Percentiles rank a stretch among this genome's conserved stretches.
Conservation (phyloP, 2,113 vertebrate genomes). For the Oriolus oriolus region DNA sequence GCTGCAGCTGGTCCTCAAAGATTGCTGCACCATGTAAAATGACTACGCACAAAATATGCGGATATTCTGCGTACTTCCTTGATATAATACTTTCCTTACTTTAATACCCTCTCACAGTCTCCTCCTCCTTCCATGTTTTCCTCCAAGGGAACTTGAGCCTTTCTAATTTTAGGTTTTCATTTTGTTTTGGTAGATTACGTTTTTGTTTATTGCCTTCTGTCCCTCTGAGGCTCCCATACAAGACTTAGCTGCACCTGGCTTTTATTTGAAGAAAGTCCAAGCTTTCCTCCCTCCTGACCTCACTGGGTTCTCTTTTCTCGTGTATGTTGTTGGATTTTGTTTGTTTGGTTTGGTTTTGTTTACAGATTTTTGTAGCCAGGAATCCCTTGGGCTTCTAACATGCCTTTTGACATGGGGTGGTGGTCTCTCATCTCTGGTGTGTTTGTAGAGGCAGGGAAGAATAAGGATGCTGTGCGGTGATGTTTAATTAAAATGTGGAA, state of each 20-base stretch:
- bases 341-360: not conserved
- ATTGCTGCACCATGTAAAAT: not conserved
- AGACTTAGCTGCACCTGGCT: constrained; percentile 34
- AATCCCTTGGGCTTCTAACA: not conserved
- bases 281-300: not conserved
- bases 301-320: not conserved
- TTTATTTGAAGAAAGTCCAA: constrained; percentile 43
- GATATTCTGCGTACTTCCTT: not conserved
- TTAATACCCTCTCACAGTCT: not conserved
- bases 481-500: not conserved
- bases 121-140: not conserved
- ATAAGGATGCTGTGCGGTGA: not conserved
- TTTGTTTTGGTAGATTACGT: constrained; percentile 18
- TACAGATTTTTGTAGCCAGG: not conserved
- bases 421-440: not conserved
- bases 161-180: constrained; percentile 37
- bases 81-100: not conserved
- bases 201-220: constrained; percentile 51
- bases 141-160: not conserved
- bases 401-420: not conserved
- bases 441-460: not conserved
- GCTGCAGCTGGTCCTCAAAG: not conserved
- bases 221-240: constrained; percentile 34
- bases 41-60: not conserved
- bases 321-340: not conserved